phyloP scores from a whole-genome alignment of 2,113 vertebrate species.

The Solenodon paradoxus region DNA sequence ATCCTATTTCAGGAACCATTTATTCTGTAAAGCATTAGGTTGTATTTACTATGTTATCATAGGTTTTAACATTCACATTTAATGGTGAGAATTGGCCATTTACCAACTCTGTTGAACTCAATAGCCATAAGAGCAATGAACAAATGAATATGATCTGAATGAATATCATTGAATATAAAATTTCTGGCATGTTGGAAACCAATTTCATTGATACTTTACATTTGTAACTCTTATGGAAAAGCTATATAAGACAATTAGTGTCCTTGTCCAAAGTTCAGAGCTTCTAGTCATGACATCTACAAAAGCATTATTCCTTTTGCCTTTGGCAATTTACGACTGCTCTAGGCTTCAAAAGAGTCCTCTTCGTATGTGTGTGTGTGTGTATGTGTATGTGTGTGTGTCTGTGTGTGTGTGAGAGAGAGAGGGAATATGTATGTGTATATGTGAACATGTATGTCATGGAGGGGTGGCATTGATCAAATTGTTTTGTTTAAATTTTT shows the following conservation, averaged over 20 bases:
- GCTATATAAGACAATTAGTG: not conserved
- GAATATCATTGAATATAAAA: not conserved
- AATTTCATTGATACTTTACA: not conserved
- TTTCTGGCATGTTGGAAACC: not conserved
- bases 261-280: not conserved
- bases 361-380: not conserved
- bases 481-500: not conserved
- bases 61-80: not conserved
- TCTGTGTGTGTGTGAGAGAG: not conserved
- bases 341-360: not conserved
- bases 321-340: not conserved
- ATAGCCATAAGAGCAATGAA: not conserved
- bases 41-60: not conserved
- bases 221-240: not conserved
- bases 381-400: not conserved
- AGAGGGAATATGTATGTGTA: rapidly evolving
- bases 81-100: not conserved
- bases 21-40: not conserved
- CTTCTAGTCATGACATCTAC: not conserved
- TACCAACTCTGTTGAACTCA: not conserved
- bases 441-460: not conserved
- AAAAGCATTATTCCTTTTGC: not conserved
- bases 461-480: not conserved
- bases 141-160: not conserved
- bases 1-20: not conserved